Conservation (phyloP, 2,888 invertebrate genomes). For the Mesorhabditis sp. region DNA sequence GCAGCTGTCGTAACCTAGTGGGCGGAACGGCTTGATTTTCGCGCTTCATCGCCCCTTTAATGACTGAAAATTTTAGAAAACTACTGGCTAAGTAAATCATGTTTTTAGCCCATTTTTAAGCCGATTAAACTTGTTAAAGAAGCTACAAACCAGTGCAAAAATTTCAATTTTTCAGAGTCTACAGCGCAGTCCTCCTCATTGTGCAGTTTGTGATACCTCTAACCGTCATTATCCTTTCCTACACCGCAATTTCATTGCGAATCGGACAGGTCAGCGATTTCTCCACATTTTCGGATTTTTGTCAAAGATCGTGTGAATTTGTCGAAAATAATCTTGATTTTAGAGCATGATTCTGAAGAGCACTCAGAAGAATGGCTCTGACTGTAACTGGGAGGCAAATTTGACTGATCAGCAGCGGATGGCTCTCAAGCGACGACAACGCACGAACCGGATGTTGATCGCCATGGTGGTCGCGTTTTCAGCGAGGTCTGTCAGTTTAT, state of each 20-base stretch:
- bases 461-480: conserved; percentile 53
- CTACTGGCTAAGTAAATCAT: no score
- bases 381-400: conserved; percentile 40
- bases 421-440: conserved; percentile 48
- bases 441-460: conserved; percentile 56
- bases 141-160: neutral
- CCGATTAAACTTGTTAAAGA: no score
- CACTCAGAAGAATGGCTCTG: conserved; percentile 35
- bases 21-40: no score
- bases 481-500: conserved; percentile 23
- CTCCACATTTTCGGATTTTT: no score
- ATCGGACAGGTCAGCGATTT: conserved; percentile 44
- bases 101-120: no score
- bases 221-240: conserved; percentile 52
- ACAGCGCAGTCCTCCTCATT: conserved; percentile 47
- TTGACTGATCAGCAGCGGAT: conserved; percentile 48
- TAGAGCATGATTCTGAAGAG: conserved; percentile 49
- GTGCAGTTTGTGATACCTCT: conserved; percentile 54
- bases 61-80: no score
- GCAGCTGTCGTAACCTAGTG: no score
- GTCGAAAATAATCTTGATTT: neutral
- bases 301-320: no score
- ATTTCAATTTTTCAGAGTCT: conserved; percentile 20
- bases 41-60: no score
- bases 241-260: conserved; percentile 52